Evolutionary conservation across 2,888 invertebrate species (phyloP).

Genomic region (Scaptomyza caliginosa): DNA sequence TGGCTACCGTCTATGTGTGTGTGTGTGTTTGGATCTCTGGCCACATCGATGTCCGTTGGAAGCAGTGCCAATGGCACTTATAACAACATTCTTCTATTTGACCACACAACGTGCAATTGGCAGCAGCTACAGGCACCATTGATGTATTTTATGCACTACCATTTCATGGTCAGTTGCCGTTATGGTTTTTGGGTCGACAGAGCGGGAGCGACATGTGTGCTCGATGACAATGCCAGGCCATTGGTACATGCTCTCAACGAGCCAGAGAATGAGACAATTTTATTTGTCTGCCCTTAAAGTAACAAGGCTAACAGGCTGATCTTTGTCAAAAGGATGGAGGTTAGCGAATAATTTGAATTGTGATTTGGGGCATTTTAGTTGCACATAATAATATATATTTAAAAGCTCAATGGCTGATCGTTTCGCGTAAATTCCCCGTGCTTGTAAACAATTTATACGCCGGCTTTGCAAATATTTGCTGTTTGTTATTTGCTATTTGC

Average conservation of each 20-base stretch:
- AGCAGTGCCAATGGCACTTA: conserved; percentile 30
- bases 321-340: neutral
- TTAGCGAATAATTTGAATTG: neutral
- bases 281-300: neutral
- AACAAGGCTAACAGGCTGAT: neutral
- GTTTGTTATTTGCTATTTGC: conserved; percentile 49
- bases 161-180: conserved; percentile 77
- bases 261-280: neutral
- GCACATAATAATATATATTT: conserved; percentile 10
- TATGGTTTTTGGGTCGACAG: conserved; percentile 52
- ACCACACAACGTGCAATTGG: conserved; percentile 75
- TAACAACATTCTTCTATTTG: conserved; percentile 57
- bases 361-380: neutral
- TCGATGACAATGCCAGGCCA: conserved; percentile 41
- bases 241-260: neutral
- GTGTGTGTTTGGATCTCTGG: neutral
- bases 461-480: conserved; percentile 55
- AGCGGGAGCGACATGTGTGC: conserved; percentile 61
- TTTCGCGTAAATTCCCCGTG: conserved; percentile 33
- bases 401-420: conserved; percentile 28
- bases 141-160: conserved; percentile 76
- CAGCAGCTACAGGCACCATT: conserved; percentile 56
- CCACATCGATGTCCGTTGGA: conserved; percentile 20
- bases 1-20: conserved; percentile 28
- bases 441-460: conserved; percentile 57